Conservation (phyloP, 2,888 invertebrate species). For the Neoascia interrupta region DNA sequence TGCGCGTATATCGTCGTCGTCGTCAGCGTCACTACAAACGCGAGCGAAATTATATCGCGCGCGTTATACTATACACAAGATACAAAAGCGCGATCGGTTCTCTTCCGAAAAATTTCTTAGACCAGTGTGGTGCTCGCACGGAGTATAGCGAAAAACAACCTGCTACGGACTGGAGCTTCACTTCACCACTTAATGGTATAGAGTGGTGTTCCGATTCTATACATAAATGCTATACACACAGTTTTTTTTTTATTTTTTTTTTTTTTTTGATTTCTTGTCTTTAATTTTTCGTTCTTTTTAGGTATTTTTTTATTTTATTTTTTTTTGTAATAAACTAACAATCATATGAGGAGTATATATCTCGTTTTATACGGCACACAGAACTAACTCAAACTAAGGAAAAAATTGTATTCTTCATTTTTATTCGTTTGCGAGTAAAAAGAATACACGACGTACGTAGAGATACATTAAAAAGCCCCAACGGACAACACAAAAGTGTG, state of each 20-base stretch:
- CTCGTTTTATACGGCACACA: conserved; percentile 63
- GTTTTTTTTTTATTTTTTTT: conserved; percentile 35
- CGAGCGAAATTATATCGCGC: conserved; percentile 66
- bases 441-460: conserved; percentile 29
- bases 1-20: conserved; percentile 56
- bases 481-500: conserved; percentile 61
- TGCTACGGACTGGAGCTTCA: conserved; percentile 69
- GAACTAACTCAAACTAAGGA: conserved; percentile 63
- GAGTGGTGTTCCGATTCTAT: conserved; percentile 68
- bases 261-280: conserved; percentile 30
- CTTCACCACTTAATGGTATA: conserved; percentile 62
- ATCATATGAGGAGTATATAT: conserved; percentile 61
- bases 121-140: conserved; percentile 53
- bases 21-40: conserved; percentile 63
- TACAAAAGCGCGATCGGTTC: conserved; percentile 53
- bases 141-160: conserved; percentile 68
- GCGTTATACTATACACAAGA: conserved; percentile 50
- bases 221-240: conserved; percentile 67
- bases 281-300: conserved; percentile 29
- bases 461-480: conserved; percentile 62
- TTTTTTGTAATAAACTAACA: conserved; percentile 68
- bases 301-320: conserved; percentile 15
- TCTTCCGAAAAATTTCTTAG: conserved; percentile 55
- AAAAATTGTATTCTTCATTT: conserved; percentile 65
- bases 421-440: conserved; percentile 56